These are phyloP conservation scores for Macrochelys suwanniensis DNA, from an alignment of 2,797 vertebrate species.

Conservation along the genomic window DNA sequence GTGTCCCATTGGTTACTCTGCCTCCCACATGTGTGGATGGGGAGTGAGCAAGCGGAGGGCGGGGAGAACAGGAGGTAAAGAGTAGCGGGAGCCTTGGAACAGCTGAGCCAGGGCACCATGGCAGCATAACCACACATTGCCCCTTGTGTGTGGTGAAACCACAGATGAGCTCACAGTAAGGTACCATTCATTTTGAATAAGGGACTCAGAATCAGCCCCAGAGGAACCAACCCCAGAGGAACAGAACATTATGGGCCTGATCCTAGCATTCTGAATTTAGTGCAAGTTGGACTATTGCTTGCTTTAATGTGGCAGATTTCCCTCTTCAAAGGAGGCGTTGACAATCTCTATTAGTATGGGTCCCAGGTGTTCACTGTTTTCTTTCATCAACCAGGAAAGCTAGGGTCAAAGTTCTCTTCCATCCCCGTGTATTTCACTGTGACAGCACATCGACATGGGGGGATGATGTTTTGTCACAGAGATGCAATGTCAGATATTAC, in stretches of 20 bases:
- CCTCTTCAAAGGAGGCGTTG: neutral
- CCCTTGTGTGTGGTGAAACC: neutral
- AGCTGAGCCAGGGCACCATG: neutral
- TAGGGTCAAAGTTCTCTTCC: neutral
- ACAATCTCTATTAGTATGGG: neutral
- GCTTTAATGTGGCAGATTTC: neutral
- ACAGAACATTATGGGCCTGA: neutral
- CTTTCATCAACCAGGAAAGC: neutral
- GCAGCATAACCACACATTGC: rapidly evolving
- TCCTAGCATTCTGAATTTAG: neutral
- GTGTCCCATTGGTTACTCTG: neutral
- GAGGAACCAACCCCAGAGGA: neutral
- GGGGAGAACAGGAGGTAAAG: neutral
- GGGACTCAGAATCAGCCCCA: neutral
- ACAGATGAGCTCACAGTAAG: neutral
- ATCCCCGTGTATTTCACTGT: neutral
- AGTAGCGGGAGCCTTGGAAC: neutral
- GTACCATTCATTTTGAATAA: neutral
- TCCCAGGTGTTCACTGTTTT: neutral
- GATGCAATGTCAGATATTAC: neutral
- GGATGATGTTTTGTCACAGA: neutral
- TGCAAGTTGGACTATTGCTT: neutral
- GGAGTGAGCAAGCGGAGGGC: neutral
- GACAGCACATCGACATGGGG: neutral
- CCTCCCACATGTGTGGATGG: neutral